phyloP scores from a whole-genome alignment of 2,113 vertebrate genomes.

The Lamprologus ornatipinnis region DNA sequence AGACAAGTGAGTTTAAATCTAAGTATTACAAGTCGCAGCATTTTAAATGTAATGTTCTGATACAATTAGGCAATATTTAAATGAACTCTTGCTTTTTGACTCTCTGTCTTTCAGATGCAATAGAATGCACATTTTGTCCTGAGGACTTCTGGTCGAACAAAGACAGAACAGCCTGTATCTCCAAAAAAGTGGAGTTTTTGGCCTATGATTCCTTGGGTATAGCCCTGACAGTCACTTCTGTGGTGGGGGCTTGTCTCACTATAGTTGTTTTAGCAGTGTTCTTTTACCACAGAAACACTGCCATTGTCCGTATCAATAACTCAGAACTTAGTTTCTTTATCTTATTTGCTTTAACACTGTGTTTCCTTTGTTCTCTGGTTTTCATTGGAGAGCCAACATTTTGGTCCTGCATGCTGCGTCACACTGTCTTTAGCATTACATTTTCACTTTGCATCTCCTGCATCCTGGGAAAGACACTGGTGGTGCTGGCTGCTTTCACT shows the following conservation, averaged over 20 bases:
- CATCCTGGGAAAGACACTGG: slow-evolving; percentile 65
- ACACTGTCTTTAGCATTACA: slow-evolving; percentile 63
- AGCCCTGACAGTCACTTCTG: slow-evolving; percentile 52
- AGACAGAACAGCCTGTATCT: slow-evolving; percentile 58
- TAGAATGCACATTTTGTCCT: slow-evolving; percentile 63
- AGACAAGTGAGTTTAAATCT: slow-evolving; percentile 60
- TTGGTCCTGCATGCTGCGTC: slow-evolving; percentile 66
- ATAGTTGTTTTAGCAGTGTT: slow-evolving; percentile 52
- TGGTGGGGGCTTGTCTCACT: slow-evolving; percentile 58
- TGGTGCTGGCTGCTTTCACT: slow-evolving; percentile 65
- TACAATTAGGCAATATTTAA: background rate
- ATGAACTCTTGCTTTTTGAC: background rate
- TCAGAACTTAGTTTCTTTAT: slow-evolving; percentile 66
- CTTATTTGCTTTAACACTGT: slow-evolving; percentile 59
- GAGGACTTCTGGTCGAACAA: slow-evolving; percentile 69
- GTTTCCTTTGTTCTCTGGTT: slow-evolving; percentile 63
- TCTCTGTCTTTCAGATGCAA: slow-evolving; percentile 39
- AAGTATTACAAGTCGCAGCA: background rate
- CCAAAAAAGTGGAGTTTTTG: slow-evolving; percentile 66
- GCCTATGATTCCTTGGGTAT: slow-evolving; percentile 63
- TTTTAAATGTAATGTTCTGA: background rate
- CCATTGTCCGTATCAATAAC: slow-evolving; percentile 65
- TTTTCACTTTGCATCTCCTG: slow-evolving; percentile 68
- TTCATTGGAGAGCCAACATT: slow-evolving; percentile 65
- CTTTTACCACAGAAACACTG: slow-evolving; percentile 60